Evolutionary conservation across 2,113 vertebrate species (phyloP).

Genomic region (Sula dactylatra): DNA sequence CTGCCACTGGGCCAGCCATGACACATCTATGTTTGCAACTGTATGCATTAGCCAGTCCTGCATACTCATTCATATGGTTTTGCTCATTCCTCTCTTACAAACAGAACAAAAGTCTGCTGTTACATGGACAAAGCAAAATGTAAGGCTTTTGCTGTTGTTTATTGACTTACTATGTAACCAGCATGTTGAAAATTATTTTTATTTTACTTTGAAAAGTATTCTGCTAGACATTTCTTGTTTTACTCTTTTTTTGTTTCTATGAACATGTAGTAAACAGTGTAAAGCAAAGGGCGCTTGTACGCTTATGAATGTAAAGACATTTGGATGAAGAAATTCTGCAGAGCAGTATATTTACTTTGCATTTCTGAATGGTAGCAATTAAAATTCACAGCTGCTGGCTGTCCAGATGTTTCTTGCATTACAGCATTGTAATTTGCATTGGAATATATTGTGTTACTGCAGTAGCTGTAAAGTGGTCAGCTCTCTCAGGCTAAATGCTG

Average conservation of each 20-base stretch:
- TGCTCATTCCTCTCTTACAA: not conserved
- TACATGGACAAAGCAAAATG: not conserved
- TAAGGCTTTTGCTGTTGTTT: not conserved
- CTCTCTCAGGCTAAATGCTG: conserved; percentile 14
- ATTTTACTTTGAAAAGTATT: not conserved
- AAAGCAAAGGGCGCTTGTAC: not conserved
- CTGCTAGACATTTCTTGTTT: not conserved
- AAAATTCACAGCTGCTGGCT: conserved; percentile 64
- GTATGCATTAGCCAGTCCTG: not conserved
- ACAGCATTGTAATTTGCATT: conserved; percentile 49
- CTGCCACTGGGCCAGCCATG: not conserved
- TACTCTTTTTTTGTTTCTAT: not conserved
- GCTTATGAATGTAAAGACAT: not conserved
- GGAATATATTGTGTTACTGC: conserved; percentile 49
- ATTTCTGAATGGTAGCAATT: conserved; percentile 51
- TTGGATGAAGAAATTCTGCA: conserved; percentile 28
- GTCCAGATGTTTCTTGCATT: conserved; percentile 69
- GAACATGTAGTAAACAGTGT: not conserved
- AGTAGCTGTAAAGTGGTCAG: conserved; percentile 54
- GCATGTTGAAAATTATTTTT: not conserved
- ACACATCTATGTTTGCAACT: not conserved
- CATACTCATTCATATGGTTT: accelerated
- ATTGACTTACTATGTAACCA: not conserved
- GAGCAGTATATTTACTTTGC: conserved; percentile 26
- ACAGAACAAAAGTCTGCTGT: not conserved